Conservation (phyloP, 2,113 vertebrate species). For the Vimba vimba region DNA sequence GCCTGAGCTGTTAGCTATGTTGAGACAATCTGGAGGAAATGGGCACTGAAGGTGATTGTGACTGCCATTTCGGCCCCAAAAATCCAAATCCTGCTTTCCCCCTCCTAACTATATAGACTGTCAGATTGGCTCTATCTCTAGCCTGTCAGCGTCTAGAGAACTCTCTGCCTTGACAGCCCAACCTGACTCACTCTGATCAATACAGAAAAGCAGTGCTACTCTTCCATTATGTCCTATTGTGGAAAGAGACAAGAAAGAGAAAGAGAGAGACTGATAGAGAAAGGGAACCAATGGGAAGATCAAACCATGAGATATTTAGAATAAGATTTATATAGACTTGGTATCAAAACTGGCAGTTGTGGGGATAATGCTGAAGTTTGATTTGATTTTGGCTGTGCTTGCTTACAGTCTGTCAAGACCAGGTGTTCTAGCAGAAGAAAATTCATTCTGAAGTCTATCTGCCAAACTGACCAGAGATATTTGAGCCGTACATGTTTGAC, state of each 20-base stretch:
- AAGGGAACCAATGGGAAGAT: neutral
- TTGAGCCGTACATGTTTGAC: neutral
- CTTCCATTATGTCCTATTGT: slow-evolving; percentile 22
- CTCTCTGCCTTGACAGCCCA: slow-evolving; percentile 32
- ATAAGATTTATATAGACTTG: slow-evolving; percentile 11
- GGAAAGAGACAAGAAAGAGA: neutral
- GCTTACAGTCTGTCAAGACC: neutral
- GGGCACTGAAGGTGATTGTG: slow-evolving; percentile 18
- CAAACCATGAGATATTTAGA: slow-evolving; percentile 3
- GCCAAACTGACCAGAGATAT: slow-evolving; percentile 19
- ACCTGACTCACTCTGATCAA: slow-evolving; percentile 39
- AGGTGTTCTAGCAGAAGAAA: neutral
- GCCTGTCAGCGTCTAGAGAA: slow-evolving; percentile 9
- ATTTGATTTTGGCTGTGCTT: neutral
- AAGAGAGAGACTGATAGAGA: neutral
- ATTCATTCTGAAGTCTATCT: neutral
- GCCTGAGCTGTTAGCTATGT: slow-evolving; percentile 15
- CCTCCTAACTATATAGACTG: slow-evolving; percentile 15
- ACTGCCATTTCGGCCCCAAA: slow-evolving; percentile 20
- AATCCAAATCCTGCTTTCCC: slow-evolving; percentile 24
- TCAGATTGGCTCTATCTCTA: slow-evolving; percentile 21
- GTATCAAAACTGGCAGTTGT: slow-evolving; percentile 1
- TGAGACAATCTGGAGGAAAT: slow-evolving; percentile 25
- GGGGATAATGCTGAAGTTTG: neutral
- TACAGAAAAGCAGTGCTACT: slow-evolving; percentile 21